Conservation (phyloP, 2,888 invertebrate genomes). For the Leucania comma region DNA sequence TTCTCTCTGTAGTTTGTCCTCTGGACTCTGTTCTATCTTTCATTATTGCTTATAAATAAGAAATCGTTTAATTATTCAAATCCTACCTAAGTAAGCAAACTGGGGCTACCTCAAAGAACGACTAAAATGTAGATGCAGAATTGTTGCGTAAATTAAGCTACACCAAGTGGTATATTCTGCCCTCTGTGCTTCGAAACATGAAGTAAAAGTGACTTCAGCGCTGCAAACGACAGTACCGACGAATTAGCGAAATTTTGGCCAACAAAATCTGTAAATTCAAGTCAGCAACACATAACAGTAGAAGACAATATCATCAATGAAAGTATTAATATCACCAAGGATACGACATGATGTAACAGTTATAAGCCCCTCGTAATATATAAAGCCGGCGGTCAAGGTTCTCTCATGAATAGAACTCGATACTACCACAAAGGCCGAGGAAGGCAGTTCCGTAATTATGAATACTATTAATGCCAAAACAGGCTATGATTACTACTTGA, state of each 20-base stretch:
- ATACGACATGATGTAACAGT: slow-evolving; percentile 12
- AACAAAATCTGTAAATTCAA: not conserved
- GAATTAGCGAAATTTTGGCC: not conserved
- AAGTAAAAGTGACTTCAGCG: not conserved
- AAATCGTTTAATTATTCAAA: no score
- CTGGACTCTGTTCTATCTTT: no score
- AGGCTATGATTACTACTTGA: slow-evolving; percentile 6
- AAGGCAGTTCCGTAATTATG: slow-evolving; percentile 28
- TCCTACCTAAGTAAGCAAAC: no score
- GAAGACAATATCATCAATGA: not conserved
- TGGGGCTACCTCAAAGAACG: no score
- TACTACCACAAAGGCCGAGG: slow-evolving; percentile 39
- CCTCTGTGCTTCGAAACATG: not conserved
- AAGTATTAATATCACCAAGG: slow-evolving; percentile 14
- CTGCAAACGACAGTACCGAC: no score
- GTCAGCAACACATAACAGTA: no score
- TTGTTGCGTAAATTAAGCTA: no score
- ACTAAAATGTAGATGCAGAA: no score
- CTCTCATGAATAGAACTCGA: slow-evolving; percentile 13
- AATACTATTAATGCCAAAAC: slow-evolving; percentile 24
- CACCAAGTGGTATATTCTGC: not conserved
- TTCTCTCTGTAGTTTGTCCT: no score
- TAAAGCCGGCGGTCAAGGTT: slow-evolving; percentile 29
- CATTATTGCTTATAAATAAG: no score
- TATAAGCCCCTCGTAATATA: slow-evolving; percentile 9